Conservation (phyloP, 2,888 invertebrate species). For the Eledone cirrhosa region DNA sequence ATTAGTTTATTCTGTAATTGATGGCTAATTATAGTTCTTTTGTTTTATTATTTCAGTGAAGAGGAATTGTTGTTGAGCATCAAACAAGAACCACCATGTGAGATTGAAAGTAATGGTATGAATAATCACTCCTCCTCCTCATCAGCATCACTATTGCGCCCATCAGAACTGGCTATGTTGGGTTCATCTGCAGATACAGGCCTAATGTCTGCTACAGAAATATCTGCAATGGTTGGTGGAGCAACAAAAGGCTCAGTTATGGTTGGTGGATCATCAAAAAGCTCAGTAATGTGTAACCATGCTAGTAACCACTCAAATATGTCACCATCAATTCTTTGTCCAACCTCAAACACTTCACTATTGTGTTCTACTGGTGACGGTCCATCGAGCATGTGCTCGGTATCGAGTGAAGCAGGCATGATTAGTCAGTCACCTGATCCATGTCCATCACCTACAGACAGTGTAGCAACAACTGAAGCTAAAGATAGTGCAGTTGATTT, state of each 20-base stretch:
- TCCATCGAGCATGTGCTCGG: background rate
- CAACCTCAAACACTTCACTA: background rate
- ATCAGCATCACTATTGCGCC: slow-evolving; percentile 3
- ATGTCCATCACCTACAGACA: background rate
- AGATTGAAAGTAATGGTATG: slow-evolving; percentile 31
- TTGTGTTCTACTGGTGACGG: background rate
- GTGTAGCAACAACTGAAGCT: background rate
- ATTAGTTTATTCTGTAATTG: too few relatives aligned
- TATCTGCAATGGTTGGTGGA: background rate
- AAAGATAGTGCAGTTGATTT: slow-evolving; percentile 13
- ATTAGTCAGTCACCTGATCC: background rate
- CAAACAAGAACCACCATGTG: slow-evolving; percentile 40
- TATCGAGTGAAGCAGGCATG: background rate
- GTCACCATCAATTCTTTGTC: background rate
- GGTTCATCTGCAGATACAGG: background rate
- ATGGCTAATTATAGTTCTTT: too few relatives aligned
- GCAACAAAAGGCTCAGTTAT: background rate
- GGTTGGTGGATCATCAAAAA: background rate
- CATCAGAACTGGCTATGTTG: slow-evolving; percentile 8
- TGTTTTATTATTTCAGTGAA: slow-evolving; percentile 32
- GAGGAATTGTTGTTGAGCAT: slow-evolving; percentile 42
- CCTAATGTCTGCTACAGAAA: background rate
- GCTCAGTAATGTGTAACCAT: background rate
- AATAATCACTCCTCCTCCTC: too few relatives aligned
- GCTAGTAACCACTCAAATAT: background rate